Percentiles rank a stretch among this genome's conserved stretches.
phyloP scores from a whole-genome alignment of 2,113 vertebrate species.

The Fukomys damarensis region DNA sequence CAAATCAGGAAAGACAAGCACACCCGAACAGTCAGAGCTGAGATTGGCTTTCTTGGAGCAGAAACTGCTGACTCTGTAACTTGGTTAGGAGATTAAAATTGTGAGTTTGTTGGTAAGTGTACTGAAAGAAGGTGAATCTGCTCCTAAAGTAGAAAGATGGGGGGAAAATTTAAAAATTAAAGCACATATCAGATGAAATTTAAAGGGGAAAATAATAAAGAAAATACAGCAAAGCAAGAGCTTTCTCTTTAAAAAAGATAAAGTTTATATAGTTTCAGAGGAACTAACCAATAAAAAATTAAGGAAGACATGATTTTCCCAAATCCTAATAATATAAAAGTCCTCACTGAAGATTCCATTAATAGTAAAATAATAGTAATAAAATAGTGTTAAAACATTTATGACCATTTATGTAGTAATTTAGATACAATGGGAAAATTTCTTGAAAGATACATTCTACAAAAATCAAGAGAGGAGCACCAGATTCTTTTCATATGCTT shows the following conservation, averaged over 20 bases:
- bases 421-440: neutral
- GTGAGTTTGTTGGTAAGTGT: neutral
- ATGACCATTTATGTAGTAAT: neutral
- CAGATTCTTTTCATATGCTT: neutral
- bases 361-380: neutral
- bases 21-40: neutral
- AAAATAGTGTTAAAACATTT: neutral
- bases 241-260: neutral
- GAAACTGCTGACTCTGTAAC: neutral
- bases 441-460: neutral
- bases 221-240: neutral
- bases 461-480: neutral
- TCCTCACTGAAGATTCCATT: neutral
- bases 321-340: neutral
- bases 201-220: neutral
- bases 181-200: neutral
- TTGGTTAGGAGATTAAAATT: neutral
- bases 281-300: neutral
- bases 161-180: neutral
- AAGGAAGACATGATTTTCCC: neutral
- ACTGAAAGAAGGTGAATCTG: neutral
- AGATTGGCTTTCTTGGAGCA: neutral
- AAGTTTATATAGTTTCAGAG: neutral
- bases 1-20: neutral
- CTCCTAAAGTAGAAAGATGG: neutral